Evolutionary conservation across 2,888 invertebrate genomes (phyloP), one percentile per base, ranked within the genome.

Genomic region (Helleia helle): DNA sequence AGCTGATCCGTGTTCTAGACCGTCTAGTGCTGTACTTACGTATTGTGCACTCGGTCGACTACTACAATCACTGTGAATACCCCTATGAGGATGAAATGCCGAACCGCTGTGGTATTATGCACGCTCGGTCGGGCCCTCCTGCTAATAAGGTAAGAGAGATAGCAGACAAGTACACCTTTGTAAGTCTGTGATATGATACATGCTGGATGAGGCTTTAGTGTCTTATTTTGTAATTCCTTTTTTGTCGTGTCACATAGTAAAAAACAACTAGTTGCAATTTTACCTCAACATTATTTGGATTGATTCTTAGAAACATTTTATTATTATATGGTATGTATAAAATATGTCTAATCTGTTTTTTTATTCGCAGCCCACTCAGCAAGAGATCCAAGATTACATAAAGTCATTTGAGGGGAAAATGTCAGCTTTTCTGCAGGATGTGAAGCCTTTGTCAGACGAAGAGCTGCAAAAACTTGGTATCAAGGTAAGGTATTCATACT

Each of bases 51-150:
- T 99, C 99, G 0, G 94, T 99, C 39, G 99, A 99, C 74, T 99
- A 96, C 71, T 99, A 99, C 81, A 98, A 98, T 79, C 97, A 97
- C 64, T 97, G 96, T 64, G 99, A 99, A 66, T 99, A 99, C 77
- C 97, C 98, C 0, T 97, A 97, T 59, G 99, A 99, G 73, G 99
- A 99, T 70, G 97, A 98, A 74, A 99, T 99, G 99, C 99, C 99
- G 0, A 99, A 99, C 74, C 89, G 97, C 25, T 97, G 99, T 73
- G 99, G 99, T 6, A 97, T 99, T 53, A 94, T 99, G 88, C 99
- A 99, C 65, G 97, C 97, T 0, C 88, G 99, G 36, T 97, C 97
- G 2, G 91, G 92, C 6, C 89, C 94, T 0, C 96, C 97, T 0
- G 87, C 90, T 5, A 91, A 92, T 40, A 96, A 95, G 80, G 90